phyloP scores from a whole-genome alignment of 37 sponge, comb jelly and placozoan species.

The Ianthella basta region DNA sequence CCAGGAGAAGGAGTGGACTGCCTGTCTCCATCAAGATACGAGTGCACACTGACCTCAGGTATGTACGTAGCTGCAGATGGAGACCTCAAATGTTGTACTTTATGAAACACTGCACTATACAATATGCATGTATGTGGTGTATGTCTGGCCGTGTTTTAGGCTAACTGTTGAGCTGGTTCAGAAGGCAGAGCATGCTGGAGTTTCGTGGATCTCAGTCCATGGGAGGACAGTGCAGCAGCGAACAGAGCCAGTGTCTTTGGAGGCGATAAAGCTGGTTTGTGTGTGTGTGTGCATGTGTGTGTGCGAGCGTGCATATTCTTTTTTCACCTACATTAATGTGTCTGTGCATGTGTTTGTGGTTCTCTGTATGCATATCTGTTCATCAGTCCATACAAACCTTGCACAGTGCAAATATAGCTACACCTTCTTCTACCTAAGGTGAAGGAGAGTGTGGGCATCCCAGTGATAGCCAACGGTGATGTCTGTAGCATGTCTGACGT shows the following conservation, averaged over 20 bases:
- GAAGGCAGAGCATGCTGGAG: conserved; percentile 78
- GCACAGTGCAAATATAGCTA: not conserved
- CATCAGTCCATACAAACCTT: too few relatives aligned
- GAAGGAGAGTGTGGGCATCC: conserved; percentile 80
- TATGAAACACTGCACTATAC: too few relatives aligned
- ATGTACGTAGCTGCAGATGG: too few relatives aligned
- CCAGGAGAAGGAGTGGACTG: conserved; percentile 48
- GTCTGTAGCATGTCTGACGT: conserved; percentile 58
- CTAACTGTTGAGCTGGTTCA: conserved; percentile 79
- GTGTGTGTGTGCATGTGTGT: not conserved
- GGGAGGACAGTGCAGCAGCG: conserved; percentile 86
- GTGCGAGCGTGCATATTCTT: too few relatives aligned
- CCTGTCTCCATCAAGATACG: conserved; percentile 92
- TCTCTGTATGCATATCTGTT: not conserved
- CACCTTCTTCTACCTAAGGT: conserved; percentile 46
- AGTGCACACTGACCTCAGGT: conserved; percentile 73
- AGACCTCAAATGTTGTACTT: too few relatives aligned
- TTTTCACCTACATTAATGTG: not conserved
- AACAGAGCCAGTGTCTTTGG: conserved; percentile 72
- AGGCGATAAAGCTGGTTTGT: conserved; percentile 80
- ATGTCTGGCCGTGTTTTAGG: conserved; percentile 42
- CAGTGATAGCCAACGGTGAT: conserved; percentile 95
- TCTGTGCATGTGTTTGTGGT: conserved; percentile 13
- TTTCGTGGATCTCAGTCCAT: conserved; percentile 90
- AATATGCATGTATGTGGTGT: not conserved